These are phyloP conservation scores for Hippotragus niger DNA, from an alignment of 2,113 vertebrate genomes.

Conservation along the genomic window DNA sequence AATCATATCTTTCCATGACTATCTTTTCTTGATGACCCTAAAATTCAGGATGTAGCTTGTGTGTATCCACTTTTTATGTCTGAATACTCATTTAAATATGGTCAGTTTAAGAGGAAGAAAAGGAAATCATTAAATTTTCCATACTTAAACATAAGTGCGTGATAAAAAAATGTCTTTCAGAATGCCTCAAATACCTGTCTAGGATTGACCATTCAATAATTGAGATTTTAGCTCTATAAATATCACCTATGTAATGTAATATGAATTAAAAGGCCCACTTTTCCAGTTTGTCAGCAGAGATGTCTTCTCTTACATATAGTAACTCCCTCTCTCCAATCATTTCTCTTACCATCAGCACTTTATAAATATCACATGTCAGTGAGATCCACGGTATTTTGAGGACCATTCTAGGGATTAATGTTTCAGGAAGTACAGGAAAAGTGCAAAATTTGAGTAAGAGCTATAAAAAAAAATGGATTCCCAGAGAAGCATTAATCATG, in stretches of 20 bases:
- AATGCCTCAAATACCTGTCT: not conserved
- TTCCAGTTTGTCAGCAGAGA: not conserved
- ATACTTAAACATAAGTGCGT: not conserved
- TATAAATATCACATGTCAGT: not conserved
- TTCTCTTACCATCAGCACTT: not conserved
- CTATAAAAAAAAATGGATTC: not conserved
- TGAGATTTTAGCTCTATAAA: not conserved
- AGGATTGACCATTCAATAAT: not conserved
- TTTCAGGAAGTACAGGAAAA: constrained; percentile 48
- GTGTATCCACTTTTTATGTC: not conserved
- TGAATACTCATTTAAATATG: not conserved
- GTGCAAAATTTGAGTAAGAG: constrained; percentile 11
- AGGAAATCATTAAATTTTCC: not conserved
- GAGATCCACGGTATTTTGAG: constrained; percentile 8
- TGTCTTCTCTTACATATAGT: not conserved
- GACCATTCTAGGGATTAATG: constrained; percentile 35
- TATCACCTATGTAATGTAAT: not conserved
- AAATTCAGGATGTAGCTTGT: not conserved
- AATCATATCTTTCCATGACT: not conserved
- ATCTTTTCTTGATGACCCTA: not conserved
- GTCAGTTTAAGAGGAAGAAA: not conserved
- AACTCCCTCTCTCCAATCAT: not conserved
- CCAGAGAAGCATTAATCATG: constrained; percentile 37
- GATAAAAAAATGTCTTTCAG: not conserved
- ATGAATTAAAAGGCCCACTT: not conserved